Conservation (phyloP, 2,113 vertebrate species). For the Atrichornis clamosus region DNA sequence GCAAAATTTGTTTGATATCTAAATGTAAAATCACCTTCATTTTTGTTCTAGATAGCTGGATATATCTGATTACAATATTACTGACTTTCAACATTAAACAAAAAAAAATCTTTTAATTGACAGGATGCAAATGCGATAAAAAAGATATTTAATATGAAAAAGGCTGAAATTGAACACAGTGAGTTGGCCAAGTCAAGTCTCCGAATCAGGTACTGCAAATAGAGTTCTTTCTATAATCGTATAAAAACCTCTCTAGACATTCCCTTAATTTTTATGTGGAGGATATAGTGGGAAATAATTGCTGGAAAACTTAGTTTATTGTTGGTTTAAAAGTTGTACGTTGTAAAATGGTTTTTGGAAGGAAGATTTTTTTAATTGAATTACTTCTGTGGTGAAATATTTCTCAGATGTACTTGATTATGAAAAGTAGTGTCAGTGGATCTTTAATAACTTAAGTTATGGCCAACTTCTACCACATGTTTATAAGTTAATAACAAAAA, state of each 20-base stretch:
- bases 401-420: background rate
- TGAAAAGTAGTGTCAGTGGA: background rate
- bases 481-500: background rate
- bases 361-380: background rate
- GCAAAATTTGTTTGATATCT: background rate
- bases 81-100: constrained; percentile 2
- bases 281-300: background rate
- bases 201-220: constrained; percentile 84
- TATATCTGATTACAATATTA: background rate
- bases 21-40: background rate
- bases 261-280: background rate
- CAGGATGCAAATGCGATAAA: constrained; percentile 99
- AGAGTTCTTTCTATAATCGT: background rate
- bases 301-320: background rate
- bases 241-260: background rate
- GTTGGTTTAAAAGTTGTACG: background rate
- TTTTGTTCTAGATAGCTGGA: background rate
- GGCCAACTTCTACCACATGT: background rate
- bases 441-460: background rate
- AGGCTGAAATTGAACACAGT: constrained; percentile 92
- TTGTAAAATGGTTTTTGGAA: background rate
- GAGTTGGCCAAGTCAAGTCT: constrained; percentile 94
- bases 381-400: background rate
- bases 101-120: constrained; percentile 47
- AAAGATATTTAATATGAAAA: constrained; percentile 96